phyloP scores from a whole-genome alignment of 2,113 vertebrate species.

The Diphyllodes magnificus region DNA sequence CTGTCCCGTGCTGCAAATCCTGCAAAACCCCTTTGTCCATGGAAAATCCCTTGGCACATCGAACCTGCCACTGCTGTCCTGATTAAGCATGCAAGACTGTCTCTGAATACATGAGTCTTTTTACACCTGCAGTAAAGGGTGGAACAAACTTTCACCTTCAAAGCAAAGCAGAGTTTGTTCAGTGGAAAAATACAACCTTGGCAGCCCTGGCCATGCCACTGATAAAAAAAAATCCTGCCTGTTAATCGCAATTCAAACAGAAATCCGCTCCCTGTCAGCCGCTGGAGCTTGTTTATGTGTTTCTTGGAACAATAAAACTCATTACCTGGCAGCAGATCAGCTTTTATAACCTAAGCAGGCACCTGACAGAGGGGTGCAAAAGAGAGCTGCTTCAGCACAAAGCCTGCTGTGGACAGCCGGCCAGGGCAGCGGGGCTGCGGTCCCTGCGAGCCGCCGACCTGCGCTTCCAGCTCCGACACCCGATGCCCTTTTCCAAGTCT shows the following conservation, averaged over 20 bases:
- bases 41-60: not conserved
- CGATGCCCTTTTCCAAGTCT: not conserved
- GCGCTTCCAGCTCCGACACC: not conserved
- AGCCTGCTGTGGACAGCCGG: not conserved
- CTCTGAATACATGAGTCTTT: not conserved
- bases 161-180: slow-evolving; percentile 17
- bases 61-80: not conserved
- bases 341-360: slow-evolving; percentile 46
- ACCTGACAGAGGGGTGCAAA: slow-evolving; percentile 31
- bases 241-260: slow-evolving; percentile 60
- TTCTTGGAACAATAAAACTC: slow-evolving; percentile 61
- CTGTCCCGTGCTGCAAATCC: not conserved
- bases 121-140: slow-evolving; percentile 19
- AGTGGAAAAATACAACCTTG: slow-evolving; percentile 73
- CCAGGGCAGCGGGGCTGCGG: not conserved
- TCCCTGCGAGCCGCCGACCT: not conserved
- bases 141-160: slow-evolving; percentile 57
- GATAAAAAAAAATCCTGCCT: not conserved
- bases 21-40: not conserved
- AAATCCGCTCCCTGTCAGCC: slow-evolving; percentile 31
- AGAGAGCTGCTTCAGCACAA: slow-evolving; percentile 43
- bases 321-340: slow-evolving; percentile 57
- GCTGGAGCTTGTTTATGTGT: slow-evolving; percentile 45
- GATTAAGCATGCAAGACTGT: not conserved
- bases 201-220: not conserved